A percentile compares a stretch with the other conserved stretches of the same genome.
Conservation (phyloP, 2,113 vertebrate genomes). For the Heteronetta atricapilla region DNA sequence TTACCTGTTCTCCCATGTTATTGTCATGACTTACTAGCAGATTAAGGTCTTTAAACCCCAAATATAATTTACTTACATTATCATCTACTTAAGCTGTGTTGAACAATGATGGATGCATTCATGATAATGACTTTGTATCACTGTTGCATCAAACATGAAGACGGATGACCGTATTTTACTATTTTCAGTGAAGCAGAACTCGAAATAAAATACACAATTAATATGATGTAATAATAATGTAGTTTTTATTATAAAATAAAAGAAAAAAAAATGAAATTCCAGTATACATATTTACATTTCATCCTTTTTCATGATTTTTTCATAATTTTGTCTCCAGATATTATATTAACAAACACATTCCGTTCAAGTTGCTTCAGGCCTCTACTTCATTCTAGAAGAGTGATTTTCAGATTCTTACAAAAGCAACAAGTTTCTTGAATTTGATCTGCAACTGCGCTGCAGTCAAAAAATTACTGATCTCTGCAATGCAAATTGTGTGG, state of each 20-base stretch:
- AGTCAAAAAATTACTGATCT: background rate
- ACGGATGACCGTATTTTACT: background rate
- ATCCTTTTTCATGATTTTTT: background rate
- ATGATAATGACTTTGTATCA: background rate
- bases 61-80: background rate
- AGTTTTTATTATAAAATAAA: background rate
- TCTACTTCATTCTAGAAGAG: background rate
- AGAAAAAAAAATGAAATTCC: background rate
- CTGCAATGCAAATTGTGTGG: accelerated
- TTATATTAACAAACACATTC: background rate
- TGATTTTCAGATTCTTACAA: background rate
- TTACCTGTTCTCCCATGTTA: background rate
- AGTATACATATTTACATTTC: background rate
- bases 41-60: background rate
- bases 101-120: background rate
- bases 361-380: background rate
- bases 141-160: background rate
- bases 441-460: background rate
- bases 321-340: background rate
- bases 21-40: background rate
- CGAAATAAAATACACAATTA: background rate
- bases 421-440: background rate
- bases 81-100: background rate
- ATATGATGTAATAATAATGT: background rate
- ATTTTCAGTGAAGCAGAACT: background rate